A percentile compares a stretch with the other conserved stretches of the same genome.
phyloP scores from a whole-genome alignment of 2,113 vertebrate genomes.

The Ochotona princeps region DNA sequence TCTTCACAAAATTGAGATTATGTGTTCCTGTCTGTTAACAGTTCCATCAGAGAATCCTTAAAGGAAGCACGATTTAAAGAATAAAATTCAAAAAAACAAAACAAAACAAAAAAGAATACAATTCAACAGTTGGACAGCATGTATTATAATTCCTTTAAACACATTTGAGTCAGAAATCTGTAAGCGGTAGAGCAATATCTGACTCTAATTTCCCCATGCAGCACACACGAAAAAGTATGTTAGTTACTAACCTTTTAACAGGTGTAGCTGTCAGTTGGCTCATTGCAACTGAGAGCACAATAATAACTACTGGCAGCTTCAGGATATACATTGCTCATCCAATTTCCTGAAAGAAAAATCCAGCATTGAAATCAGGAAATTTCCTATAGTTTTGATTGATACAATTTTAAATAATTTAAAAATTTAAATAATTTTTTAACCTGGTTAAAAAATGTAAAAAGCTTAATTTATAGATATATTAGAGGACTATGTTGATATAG shows the following conservation, averaged over 20 bases:
- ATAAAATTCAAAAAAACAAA: neutral
- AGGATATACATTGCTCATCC: constrained; percentile 86
- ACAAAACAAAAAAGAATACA: too few relatives aligned
- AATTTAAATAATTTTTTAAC: too few relatives aligned
- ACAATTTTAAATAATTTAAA: constrained; percentile 64
- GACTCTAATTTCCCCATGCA: neutral
- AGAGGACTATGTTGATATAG: neutral
- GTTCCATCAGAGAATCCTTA: constrained; percentile 78
- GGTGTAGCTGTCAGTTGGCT: constrained; percentile 87
- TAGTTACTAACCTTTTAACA: constrained; percentile 88
- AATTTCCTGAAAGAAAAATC: constrained; percentile 78
- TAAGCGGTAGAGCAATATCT: neutral
- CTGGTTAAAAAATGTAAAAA: neutral
- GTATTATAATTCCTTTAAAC: neutral
- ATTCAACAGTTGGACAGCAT: neutral
- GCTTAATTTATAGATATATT: neutral
- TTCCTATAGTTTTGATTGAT: neutral
- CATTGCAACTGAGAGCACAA: constrained; percentile 87
- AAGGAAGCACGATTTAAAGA: constrained; percentile 59
- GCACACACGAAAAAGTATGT: neutral
- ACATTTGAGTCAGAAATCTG: neutral
- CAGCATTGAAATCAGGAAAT: constrained; percentile 47
- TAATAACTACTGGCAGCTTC: constrained; percentile 86
- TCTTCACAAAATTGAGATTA: constrained; percentile 80
- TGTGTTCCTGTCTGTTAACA: constrained; percentile 84